Conservation (phyloP, 2,113 vertebrate species). For the Empidonax traillii region DNA sequence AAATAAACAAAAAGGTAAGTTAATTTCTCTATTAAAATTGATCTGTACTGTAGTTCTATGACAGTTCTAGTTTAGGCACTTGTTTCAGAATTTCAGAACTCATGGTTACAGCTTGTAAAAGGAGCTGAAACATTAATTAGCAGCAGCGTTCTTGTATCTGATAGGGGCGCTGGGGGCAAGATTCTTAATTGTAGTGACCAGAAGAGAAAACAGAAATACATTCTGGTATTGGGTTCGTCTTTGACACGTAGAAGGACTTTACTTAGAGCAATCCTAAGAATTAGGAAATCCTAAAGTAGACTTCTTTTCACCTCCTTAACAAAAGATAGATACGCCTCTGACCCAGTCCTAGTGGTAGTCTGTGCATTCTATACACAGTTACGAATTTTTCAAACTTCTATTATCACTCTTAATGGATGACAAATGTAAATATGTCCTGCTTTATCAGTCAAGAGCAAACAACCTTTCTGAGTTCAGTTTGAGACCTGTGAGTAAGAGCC, state of each 20-base stretch:
- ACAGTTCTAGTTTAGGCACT: neutral
- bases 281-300: neutral
- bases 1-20: constrained; percentile 89
- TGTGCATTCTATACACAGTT: neutral
- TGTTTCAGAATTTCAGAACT: neutral
- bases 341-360: neutral
- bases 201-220: neutral
- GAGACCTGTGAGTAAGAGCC: neutral
- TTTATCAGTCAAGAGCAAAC: neutral
- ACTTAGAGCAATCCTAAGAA: neutral
- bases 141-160: neutral
- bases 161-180: accelerated
- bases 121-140: neutral
- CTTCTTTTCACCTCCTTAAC: neutral
- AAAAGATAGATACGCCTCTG: neutral
- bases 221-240: neutral
- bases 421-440: neutral
- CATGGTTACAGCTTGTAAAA: neutral
- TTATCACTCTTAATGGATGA: neutral
- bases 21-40: neutral
- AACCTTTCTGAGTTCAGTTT: neutral
- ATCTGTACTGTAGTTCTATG: neutral
- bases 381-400: neutral
- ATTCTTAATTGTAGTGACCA: neutral
- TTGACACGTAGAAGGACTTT: neutral